Percentiles rank a stretch among this genome's conserved stretches.
Conservation (phyloP, 2,113 vertebrate species). For the Mungos mungo region DNA sequence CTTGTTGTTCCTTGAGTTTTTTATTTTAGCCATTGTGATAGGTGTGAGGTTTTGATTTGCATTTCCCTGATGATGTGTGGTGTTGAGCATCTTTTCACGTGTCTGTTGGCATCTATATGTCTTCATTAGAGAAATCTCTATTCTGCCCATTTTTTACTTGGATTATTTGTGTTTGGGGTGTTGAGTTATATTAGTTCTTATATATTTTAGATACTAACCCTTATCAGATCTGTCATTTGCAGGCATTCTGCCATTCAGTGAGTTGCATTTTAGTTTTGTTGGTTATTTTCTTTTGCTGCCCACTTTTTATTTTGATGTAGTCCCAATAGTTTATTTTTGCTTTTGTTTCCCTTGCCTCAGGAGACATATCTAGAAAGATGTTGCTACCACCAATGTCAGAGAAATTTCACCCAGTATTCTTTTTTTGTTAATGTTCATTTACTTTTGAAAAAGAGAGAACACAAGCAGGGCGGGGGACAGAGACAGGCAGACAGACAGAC, state of each 20-base stretch:
- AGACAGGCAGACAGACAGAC: too few relatives aligned
- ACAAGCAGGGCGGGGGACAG: too few relatives aligned
- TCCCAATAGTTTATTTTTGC: neutral
- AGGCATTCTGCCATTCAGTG: neutral
- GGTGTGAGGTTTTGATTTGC: neutral
- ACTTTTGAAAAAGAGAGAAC: too few relatives aligned
- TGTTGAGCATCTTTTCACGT: neutral
- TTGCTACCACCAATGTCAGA: neutral
- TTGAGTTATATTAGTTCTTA: neutral
- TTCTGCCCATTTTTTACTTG: neutral
- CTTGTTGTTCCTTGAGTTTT: neutral
- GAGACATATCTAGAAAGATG: neutral
- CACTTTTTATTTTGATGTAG: neutral
- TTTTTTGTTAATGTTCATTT: too few relatives aligned
- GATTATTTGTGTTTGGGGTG: neutral
- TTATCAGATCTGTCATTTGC: neutral
- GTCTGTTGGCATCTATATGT: neutral
- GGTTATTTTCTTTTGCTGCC: neutral
- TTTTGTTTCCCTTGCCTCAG: neutral
- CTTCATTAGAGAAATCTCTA: neutral
- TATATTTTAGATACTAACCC: neutral
- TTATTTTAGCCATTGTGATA: neutral
- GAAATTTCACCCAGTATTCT: neutral
- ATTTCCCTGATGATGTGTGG: neutral
- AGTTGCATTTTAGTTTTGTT: neutral